Percentiles rank a stretch among this genome's conserved stretches.
phyloP scores from a whole-genome alignment of 2,113 vertebrate genomes.

The Mugil cephalus region DNA sequence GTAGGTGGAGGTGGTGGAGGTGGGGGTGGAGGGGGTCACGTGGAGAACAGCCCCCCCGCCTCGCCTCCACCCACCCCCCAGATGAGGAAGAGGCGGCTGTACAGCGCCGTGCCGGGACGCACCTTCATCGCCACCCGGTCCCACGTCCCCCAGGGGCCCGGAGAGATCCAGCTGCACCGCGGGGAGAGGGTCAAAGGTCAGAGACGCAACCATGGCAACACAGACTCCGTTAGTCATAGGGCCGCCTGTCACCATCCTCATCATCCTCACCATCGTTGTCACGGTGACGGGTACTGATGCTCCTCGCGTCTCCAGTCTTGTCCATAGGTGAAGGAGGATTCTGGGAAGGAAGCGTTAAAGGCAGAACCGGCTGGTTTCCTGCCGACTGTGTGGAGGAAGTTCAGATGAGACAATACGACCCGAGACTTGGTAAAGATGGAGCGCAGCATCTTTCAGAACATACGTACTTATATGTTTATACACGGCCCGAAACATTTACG shows the following conservation, averaged over 20 bases:
- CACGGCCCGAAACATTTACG: too few species aligned
- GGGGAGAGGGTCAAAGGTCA: constrained; percentile 96
- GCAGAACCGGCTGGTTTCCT: constrained; percentile 97
- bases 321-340: constrained; percentile 97
- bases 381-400: constrained; percentile 98
- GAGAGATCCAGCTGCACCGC: constrained; percentile 95
- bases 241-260: too few species aligned
- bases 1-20: constrained; percentile 81
- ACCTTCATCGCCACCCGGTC: constrained; percentile 94
- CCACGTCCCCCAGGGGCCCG: constrained; percentile 90
- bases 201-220: constrained; percentile 24
- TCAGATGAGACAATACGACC: constrained; percentile 96
- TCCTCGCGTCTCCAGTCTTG: constrained; percentile 89
- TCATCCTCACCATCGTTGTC: too few species aligned
- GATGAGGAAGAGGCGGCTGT: constrained; percentile 93
- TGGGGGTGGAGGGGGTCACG: constrained; percentile 81
- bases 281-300: too few species aligned
- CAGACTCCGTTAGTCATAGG: too few species aligned
- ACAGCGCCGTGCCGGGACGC: constrained; percentile 94
- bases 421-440: constrained; percentile 87
- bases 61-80: constrained; percentile 85
- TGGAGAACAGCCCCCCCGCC: constrained; percentile 84
- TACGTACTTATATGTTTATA: too few species aligned
- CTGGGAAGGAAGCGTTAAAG: constrained; percentile 97
- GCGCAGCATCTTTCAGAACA: too few species aligned